Evolutionary conservation across 2,797 vertebrate species (phyloP), one percentile per base, ranked within the genome.

Genomic region (Hyperoplus immaculatus): DNA sequence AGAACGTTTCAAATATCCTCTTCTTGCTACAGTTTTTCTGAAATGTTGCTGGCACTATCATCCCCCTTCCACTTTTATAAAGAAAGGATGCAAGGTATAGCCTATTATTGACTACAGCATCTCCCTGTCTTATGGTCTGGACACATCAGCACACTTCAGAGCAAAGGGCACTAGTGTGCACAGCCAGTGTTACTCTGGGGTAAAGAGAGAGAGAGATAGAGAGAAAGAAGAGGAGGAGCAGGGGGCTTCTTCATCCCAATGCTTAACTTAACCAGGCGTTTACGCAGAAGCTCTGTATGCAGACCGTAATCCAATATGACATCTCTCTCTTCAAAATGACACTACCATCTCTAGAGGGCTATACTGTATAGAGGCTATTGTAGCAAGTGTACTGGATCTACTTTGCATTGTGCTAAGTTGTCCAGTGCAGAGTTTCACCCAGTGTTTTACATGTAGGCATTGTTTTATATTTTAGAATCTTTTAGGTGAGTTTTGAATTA

Each of bases 281-380:
- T 80, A 86, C 75, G 80, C 83, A 79, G 84, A 82, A 84, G 74
- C 84, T 84, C 72, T 60, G 59, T 50, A 84, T 78, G 69, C 55
- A 76, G 78, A 92, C 72, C 18, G 3, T 86, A 90, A 93, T 85
- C 66, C 77, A 83, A 55, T 70, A 64, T 87, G 90, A 90, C 83
- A 78, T 88, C 57, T 63, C 77, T 87, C 83, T 89, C 90, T 73
- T 90, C 29, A 29, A 88, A 86, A 78, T 87, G 87, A 87, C 88
- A 87, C 83, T 29, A 21, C 59, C 61, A 70, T 81, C 75, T 88
- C 87, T 86, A 73, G 61, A 75, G 83, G 81, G 78, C 76, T 29
- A 29, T 43, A 9, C 57, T 70, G 67, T 80, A 18, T 3, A 62
- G 53, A 83, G 80, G 47, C 42, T 66, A 71, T 15, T 76, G 77